Conservation (phyloP, 2,113 vertebrate species). For the Hipposideros armiger region DNA sequence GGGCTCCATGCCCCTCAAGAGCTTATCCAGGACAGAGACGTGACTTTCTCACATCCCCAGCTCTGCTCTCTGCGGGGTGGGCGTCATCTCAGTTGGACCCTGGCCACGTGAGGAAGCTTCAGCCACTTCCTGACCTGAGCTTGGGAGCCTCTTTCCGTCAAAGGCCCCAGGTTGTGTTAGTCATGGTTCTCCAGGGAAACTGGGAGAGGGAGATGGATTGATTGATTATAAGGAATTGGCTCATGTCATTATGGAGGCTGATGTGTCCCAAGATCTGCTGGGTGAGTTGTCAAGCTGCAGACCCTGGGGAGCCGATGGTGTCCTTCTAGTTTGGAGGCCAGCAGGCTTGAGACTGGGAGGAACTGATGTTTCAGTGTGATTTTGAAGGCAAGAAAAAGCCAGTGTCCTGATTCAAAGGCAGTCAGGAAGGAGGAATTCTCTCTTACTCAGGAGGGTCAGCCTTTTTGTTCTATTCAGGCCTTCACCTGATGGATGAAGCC, state of each 20-base stretch:
- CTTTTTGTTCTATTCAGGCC: background rate
- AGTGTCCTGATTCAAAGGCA: background rate
- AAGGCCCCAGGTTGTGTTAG: background rate
- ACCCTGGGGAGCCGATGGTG: background rate
- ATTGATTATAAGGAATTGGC: background rate
- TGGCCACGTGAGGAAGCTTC: background rate
- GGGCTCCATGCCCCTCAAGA: background rate
- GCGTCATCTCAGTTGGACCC: background rate
- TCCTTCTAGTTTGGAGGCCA: background rate
- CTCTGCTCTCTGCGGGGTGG: background rate
- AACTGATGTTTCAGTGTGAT: background rate
- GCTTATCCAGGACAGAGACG: background rate
- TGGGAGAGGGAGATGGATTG: background rate
- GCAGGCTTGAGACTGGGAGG: background rate
- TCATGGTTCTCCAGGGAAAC: background rate
- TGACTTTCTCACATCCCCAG: background rate
- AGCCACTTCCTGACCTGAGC: background rate
- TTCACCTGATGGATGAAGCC: background rate
- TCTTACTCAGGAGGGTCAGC: background rate
- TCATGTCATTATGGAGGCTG: background rate
- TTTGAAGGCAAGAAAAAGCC: background rate
- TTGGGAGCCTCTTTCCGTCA: background rate
- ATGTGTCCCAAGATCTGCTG: background rate
- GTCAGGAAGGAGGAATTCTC: background rate
- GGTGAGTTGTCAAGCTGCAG: background rate